Evolutionary conservation across 2,888 invertebrate genomes (phyloP), one percentile per base, ranked within the genome.

Genomic region (Microplitis manilae): DNA sequence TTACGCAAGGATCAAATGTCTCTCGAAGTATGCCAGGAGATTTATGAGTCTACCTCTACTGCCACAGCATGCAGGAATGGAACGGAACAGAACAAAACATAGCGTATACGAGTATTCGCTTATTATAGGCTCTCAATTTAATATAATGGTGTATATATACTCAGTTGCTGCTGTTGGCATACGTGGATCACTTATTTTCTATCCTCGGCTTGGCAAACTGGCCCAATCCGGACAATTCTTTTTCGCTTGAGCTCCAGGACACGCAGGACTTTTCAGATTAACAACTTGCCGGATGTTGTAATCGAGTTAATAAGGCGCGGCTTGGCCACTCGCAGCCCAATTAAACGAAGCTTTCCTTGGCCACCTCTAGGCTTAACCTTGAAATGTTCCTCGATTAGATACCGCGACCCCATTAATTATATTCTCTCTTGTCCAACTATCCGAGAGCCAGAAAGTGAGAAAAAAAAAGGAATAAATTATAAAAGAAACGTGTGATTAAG

Each of bases 1-100:
- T 90, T 90, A 90, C 90, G 90, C 90, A 90, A 90, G 90, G 89
- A 90, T 90, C 90, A 89, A 90, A 90, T 90, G 89, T 89, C 90
- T 88, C 89, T 88, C 85, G 87, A 88, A 89, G 88, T 89, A 90
- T 88, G 88, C 87, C 79, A 85, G 81, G 87, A 89, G 89, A 89
- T 90, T 89, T 89, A 89, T 89, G 87, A 84, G 88, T 89, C 89
- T 88, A 85, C 88, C 87, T 88, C 87, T 84, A 86, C 87, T 86
- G 86, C 87, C 87, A 84, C 87, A 85, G 87, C 87, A 86, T 87
- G 67, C 85, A 88, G 85, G 85, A 87, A 87, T 87, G 85, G 85
- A 87, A 87, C 85, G 83, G 83, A 87, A 86, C 84, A 83, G 82
- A 82, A 84, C 82, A 82, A 50, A 50, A 50, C 50, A 50, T 8